Percentiles rank a stretch among this genome's conserved stretches.
Evolutionary conservation across 2,797 vertebrate species (phyloP).

Genomic region (Pteropus rufus): DNA sequence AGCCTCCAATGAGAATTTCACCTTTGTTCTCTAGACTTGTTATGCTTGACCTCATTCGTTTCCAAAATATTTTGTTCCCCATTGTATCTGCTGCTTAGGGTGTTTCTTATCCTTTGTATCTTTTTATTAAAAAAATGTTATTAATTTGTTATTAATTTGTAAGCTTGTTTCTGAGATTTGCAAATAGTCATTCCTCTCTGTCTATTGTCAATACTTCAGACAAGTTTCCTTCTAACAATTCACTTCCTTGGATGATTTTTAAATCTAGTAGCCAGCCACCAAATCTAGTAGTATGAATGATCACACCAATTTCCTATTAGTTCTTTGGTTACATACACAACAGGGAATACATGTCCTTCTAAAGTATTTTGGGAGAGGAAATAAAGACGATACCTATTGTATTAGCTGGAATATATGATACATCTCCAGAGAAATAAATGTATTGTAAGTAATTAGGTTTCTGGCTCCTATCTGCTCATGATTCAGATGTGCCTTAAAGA

Average conservation of each 20-base stretch:
- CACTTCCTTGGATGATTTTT: background rate
- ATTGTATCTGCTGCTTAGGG: background rate
- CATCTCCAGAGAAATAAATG: background rate
- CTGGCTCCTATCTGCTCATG: background rate
- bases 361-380: slow-evolving; percentile 28
- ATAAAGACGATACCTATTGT: background rate
- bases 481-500: background rate
- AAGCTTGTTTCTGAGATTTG: background rate
- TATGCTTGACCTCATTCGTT: background rate
- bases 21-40: background rate
- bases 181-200: background rate
- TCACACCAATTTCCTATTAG: background rate
- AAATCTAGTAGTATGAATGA: background rate
- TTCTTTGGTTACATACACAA: background rate
- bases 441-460: slow-evolving; percentile 55
- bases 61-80: background rate
- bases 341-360: background rate
- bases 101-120: background rate
- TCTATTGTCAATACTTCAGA: background rate
- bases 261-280: background rate
- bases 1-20: background rate
- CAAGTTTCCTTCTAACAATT: background rate
- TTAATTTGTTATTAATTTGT: background rate
- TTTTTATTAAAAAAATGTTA: background rate
- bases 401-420: background rate